Evolutionary conservation across 2,888 invertebrate species (phyloP), one percentile per base, ranked within the genome.

Genomic region (Nemoura dubitans): DNA sequence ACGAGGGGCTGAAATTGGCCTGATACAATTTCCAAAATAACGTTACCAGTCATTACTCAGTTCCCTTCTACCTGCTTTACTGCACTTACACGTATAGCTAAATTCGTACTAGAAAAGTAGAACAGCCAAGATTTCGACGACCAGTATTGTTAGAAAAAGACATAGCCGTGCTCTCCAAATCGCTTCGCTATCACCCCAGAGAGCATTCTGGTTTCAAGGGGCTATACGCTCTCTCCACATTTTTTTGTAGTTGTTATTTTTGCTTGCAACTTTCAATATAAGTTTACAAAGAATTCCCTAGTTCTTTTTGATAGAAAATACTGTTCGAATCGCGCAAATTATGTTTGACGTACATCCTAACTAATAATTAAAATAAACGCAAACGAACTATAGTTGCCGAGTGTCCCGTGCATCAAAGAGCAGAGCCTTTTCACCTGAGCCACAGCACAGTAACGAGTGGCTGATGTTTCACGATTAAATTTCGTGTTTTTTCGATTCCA

Each of bases 271-370:
- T 59, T 59, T 3, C 6, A 59, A 59, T 59, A 59, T 59, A 59
- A 59, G 59, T 59, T 59, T 59, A 59, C 59, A 59, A 59, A 59
- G 59, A 14, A 59, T 59, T 59, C 59, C 14, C 59, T 21, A 59
- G 59, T 59, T 59, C 59, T 59, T 59, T 59, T 59, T 59, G 59
- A 59, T 59, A 59, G 59, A 59, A 59, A 59, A 59, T 59, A 59
- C 59, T 7, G 59, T 59, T 59, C 21, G 59, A 59, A 10, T 59
- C 14, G 59, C 10, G 21, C 59, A 59, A 36, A 59, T 59, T 59
- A 59, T 59, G 3, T 3, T 59, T 16, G 21, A 3, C 14, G 16
- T 59, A 21, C 14, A 59, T 14, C 6, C 2, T 59, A 78, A 78
- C 29, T 78, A 78, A 78, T 78, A 78, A 59, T 59, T 59, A 59